A percentile compares a stretch with the other conserved stretches of the same genome.
Conservation (phyloP, 2,113 vertebrate species). For the Puffinus mauretanicus region DNA sequence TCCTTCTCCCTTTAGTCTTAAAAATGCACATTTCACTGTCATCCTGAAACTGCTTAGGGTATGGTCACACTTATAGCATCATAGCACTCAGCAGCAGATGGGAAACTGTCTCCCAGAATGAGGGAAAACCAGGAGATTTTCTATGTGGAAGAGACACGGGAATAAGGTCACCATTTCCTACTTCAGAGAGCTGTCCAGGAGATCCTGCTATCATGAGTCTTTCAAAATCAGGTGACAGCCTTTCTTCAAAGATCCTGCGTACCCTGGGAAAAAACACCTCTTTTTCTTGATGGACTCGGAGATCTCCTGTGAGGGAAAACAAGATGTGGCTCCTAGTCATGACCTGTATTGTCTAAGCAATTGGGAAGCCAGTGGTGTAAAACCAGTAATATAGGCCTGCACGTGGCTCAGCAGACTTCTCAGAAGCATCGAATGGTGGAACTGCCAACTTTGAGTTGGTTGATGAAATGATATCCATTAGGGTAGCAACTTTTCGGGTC, state of each 20-base stretch:
- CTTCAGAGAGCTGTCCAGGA: neutral
- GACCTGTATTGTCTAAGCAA: neutral
- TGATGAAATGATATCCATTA: neutral
- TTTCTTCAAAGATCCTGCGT: neutral
- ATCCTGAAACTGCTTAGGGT: conserved; percentile 61
- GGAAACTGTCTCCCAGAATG: neutral
- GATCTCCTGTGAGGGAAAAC: neutral
- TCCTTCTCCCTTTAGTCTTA: conserved; percentile 63
- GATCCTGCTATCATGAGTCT: neutral
- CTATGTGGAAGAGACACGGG: neutral
- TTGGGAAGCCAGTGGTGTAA: neutral
- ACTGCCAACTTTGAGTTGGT: neutral
- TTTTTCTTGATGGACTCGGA: neutral
- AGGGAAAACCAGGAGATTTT: neutral
- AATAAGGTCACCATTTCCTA: neutral
- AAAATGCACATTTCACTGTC: conserved; percentile 53
- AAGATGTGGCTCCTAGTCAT: neutral
- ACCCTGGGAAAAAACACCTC: neutral
- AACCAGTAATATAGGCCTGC: neutral
- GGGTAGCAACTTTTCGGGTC: neutral
- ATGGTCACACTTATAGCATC: conserved; percentile 33
- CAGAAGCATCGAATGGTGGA: neutral
- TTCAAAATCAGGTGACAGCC: neutral
- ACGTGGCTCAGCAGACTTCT: neutral
- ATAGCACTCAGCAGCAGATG: neutral